These are phyloP conservation scores for Dipus sagitta DNA, from an alignment of 2,797 vertebrate species.

Conservation along the genomic window DNA sequence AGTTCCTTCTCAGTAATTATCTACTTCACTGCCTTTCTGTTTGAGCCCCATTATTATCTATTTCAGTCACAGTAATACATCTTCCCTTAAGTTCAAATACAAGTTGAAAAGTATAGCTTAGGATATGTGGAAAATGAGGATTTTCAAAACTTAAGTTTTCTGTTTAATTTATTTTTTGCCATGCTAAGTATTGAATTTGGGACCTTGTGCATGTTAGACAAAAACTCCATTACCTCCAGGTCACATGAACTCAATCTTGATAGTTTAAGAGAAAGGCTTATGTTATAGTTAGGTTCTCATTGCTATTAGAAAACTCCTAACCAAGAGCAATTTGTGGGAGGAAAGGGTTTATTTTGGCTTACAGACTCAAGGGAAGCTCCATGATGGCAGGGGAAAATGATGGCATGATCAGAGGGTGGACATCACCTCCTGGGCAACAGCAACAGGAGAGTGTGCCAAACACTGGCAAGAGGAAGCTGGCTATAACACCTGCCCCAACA, in stretches of 20 bases:
- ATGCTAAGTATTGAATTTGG: background rate
- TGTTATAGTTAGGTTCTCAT: too few relatives aligned
- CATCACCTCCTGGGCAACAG: too few relatives aligned
- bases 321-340: too few relatives aligned
- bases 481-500: too few relatives aligned
- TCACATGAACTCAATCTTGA: background rate
- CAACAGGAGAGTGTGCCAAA: too few relatives aligned
- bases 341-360: too few relatives aligned
- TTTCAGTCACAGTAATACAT: background rate
- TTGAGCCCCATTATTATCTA: constrained; percentile 8
- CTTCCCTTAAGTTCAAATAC: constrained; percentile 30
- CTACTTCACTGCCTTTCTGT: background rate
- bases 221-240: background rate
- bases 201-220: background rate
- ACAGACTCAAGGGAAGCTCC: too few relatives aligned
- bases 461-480: too few relatives aligned
- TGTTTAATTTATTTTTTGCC: background rate
- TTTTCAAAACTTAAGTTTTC: constrained; percentile 23
- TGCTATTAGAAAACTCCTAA: too few relatives aligned
- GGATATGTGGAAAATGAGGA: background rate
- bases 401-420: too few relatives aligned
- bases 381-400: too few relatives aligned
- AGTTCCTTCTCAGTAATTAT: background rate
- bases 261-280: background rate
- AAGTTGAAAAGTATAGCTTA: constrained; percentile 49